Conservation (phyloP, 2,888 invertebrate species). For the Protonemura montana region DNA sequence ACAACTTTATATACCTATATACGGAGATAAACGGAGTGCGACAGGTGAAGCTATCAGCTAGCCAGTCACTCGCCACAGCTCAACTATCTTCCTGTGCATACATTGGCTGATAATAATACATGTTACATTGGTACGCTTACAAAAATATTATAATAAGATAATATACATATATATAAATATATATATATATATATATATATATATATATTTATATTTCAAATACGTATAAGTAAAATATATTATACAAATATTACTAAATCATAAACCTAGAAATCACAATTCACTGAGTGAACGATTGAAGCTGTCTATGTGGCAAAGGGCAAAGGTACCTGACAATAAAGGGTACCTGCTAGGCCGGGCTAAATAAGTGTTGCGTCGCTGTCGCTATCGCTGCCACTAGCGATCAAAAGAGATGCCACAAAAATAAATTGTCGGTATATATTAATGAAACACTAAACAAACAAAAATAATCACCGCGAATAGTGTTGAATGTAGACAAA, state of each 20-base stretch:
- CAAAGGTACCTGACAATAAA: no score
- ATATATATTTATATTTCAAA: no score
- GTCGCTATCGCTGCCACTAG: no score
- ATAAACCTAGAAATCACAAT: background rate
- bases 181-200: background rate
- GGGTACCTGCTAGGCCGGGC: no score
- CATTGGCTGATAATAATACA: background rate
- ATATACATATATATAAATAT: background rate
- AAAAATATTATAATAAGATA: background rate
- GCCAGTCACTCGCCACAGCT: background rate
- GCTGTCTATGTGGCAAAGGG: no score
- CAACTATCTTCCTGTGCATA: slow-evolving; percentile 7
- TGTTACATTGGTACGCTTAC: slow-evolving; percentile 7
- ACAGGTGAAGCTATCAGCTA: background rate
- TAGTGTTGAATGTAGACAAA: background rate
- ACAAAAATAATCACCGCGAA: background rate
- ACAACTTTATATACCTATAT: slow-evolving; percentile 1
- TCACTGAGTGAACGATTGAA: background rate
- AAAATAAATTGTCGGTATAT: background rate
- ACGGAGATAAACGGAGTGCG: background rate
- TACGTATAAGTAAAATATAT: background rate
- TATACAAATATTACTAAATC: background rate
- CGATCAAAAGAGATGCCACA: background rate
- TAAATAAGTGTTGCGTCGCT: no score
- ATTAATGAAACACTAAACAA: background rate